Evolutionary conservation across 2,888 invertebrate genomes (phyloP), one percentile per base, ranked within the genome.

Genomic region (Synanthedon tipuliformis): DNA sequence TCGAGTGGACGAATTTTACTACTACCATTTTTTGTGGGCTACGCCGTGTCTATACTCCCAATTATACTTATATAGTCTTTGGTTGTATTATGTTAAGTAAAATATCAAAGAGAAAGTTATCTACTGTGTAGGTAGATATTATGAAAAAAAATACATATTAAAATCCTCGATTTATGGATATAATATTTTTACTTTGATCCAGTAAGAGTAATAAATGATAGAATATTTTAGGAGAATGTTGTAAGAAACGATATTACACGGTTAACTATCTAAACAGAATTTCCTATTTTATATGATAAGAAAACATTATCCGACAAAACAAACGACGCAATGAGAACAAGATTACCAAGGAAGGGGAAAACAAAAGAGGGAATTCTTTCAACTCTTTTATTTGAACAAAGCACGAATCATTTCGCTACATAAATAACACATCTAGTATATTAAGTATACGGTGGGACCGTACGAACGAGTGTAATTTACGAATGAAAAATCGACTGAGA

Each of bases 391-490:
- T 72, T 68, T 68, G 60, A 63, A 65, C 61, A 65, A 66, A 69
- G 66, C 65, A 68, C 57, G 59, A 57, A 49, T 63, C 66, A 49
- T 49, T 60, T 59, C 66, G 68, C 68, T 60, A 69, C 70, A 69
- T 73, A 76, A 75, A 77, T 72, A 75, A 69, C 48, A 52, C 49
- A 64, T 59, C 55, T 59, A 60, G 63, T 65, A 60, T 64, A 65
- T 68, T 68, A n/a, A n/a, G n/a, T n/a, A 66, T 65, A 58, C 56
- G 60, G 60, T 58, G 65, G 63, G 72, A 68, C 34, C 68, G 66
- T 72, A 68, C 68, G 64, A 45, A 45, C 45, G 49, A 77, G 73
- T 73, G 73, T 75, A 76, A 78, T 78, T 76, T 76, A 65, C 66
- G 63, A 69, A 73, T 74, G 75, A 76, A 75, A 78, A 78, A 80